Evolutionary conservation across 2,888 invertebrate genomes (phyloP), one percentile per base, ranked within the genome.

Genomic region (Drosophila ustulata): DNA sequence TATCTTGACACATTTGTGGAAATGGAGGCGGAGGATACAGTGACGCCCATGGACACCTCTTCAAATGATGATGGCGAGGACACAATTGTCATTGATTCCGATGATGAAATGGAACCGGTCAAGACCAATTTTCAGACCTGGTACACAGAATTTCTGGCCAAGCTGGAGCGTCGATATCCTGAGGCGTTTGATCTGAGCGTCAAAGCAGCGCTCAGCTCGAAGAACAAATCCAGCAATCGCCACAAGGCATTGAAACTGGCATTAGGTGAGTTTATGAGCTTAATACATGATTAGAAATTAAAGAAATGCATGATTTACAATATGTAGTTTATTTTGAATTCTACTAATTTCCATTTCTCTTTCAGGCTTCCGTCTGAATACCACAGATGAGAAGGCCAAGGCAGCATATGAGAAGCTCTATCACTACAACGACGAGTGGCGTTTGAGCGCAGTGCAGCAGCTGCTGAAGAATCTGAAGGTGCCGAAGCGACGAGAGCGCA

Each of bases 161-260:
- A 92, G 26, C 90, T 97, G 2, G 97, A 97, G 91, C 93, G 92
- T 4, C 94, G 95, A 77, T 96, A 97, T 90, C 96, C 97, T 0
- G 93, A 93, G 0, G 94, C 94, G 9, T 97, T 96, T 89, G 96
- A 97, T 84, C 92, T 93, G 51, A 94, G 95, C 46, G 93, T 96
- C 0, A 95, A 95, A 80, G 93, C 93, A 13, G 93, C 95, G 26
- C 93, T 95, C 0, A 72, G 58, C 3, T 23, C 91, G 91, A 93
- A 69, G 18, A 37, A 61, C 9, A 72, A 58, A 2, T 69, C 71
- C 1, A 65, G 55, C 50, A 89, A 85, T 72, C 88, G 93, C 46
- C 89, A 90, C 45, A 86, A 91, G 53, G 92, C 93, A 4, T 79
- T 94, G 0, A 93, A 91, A 66, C 67, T 90, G 58, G 91, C 91